Evolutionary conservation across 1,140 invertebrate genomes (phyloP).

Genomic region (Philaenus spumarius): DNA sequence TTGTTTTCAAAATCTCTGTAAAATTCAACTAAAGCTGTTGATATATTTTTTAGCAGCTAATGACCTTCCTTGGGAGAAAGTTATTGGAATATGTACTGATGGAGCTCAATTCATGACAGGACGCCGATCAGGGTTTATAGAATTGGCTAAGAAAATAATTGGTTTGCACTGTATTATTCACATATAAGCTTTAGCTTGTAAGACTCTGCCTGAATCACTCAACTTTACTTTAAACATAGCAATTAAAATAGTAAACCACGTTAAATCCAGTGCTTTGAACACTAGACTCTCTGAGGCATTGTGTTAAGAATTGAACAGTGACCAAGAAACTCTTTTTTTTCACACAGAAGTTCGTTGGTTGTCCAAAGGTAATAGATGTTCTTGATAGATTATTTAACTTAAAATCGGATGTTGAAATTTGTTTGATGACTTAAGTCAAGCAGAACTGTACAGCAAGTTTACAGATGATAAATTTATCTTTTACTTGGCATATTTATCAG

Average conservation of each 20-base stretch:
- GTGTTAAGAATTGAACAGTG: slow-evolving; percentile 33
- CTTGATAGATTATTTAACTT: slow-evolving; percentile 10
- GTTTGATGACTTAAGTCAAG: neutral
- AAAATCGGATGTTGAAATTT: slow-evolving; percentile 14
- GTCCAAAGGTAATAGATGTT: slow-evolving; percentile 25
- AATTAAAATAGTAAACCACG: neutral
- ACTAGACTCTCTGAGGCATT: slow-evolving; percentile 32
- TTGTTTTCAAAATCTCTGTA: slow-evolving; percentile 4
- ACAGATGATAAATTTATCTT: slow-evolving; percentile 1
- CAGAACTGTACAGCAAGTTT: neutral
- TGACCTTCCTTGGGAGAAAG: slow-evolving; percentile 12
- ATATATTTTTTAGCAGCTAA: neutral
- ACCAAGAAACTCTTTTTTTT: slow-evolving; percentile 32
- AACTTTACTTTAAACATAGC: neutral
- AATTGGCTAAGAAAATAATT: slow-evolving; percentile 33
- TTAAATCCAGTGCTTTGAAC: slow-evolving; percentile 20
- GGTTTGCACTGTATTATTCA: slow-evolving; percentile 36
- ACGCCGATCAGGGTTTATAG: slow-evolving; percentile 33
- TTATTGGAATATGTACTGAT: slow-evolving; percentile 39
- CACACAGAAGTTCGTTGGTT: slow-evolving; percentile 36
- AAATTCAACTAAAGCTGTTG: neutral
- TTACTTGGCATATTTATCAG: slow-evolving; percentile 9
- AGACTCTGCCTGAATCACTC: slow-evolving; percentile 15
- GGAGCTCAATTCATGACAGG: slow-evolving; percentile 37
- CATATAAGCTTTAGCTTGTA: slow-evolving; percentile 29